Evolutionary conservation across 1,140 invertebrate genomes (phyloP), one percentile per base, ranked within the genome.

Genomic region (Heliconius himera): DNA sequence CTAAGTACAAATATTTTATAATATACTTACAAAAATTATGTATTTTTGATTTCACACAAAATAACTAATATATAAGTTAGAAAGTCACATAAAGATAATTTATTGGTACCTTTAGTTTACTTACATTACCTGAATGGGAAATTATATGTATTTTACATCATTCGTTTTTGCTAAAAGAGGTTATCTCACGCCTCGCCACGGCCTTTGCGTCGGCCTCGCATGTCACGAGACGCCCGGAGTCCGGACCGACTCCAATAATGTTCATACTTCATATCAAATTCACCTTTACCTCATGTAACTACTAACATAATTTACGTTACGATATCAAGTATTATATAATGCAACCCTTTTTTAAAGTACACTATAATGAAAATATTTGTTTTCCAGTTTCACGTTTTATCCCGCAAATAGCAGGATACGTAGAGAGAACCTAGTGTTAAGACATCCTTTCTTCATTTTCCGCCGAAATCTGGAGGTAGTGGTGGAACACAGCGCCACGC

Each of bases 131-230:
- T 26, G 60, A 66, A 66, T 66, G 3, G 29, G 60, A 29, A 66
- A 66, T 66, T 26, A 66, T 29, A 29, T 26, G 9, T 26, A 60
- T 13, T 22, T 29, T 11, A 16, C 54, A 76, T 76, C 56, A 33
- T 70, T 29, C 38, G 56, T 76, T 76, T 76, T 76, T 66, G 74
- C 36, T 22, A 76, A 29, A 51, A 51, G 33, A 66, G 18, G 29
- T 76, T 26, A 41, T 76, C 74, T 76, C 74, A 76, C 56, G 49
- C 73, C 60, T 26, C 22, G 56, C 56, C 56, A 54, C 74, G 74
- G 74, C 74, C 56, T 66, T 66, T 76, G 60, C 54, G 5, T 66
- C 74, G 56, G 74, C 74, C 74, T 76, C 36, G 74, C 16, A 13
- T 16, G 74, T 76, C 74, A 76, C 74, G 74, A 76, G 74, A 66